phyloP scores from a whole-genome alignment of 2,797 vertebrate species.

The Cynodonichthys magdalenae region DNA sequence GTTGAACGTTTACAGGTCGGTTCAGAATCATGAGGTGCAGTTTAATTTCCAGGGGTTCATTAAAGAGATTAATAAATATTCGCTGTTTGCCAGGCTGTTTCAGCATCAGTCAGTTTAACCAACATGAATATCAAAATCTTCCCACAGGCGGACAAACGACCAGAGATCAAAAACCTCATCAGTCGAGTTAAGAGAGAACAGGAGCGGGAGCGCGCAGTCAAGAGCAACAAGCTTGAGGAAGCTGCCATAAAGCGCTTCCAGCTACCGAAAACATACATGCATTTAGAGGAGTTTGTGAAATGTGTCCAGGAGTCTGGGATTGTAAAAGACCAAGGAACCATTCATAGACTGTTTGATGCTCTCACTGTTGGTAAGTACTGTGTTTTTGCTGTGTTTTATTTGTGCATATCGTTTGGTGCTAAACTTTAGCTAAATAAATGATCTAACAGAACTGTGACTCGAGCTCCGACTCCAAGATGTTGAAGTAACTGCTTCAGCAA shows the following conservation, averaged over 20 bases:
- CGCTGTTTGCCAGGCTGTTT: not conserved
- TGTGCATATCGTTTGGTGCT: not conserved
- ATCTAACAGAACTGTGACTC: not conserved
- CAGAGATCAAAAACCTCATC: slow-evolving; percentile 89
- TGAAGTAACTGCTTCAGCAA: not conserved
- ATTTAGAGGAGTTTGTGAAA: slow-evolving; percentile 89
- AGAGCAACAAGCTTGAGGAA: slow-evolving; percentile 63
- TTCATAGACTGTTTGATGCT: slow-evolving; percentile 90
- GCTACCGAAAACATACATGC: slow-evolving; percentile 92
- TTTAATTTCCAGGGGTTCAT: too few species aligned
- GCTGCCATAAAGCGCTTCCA: slow-evolving; percentile 88
- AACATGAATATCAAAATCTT: not conserved
- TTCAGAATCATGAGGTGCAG: not conserved
- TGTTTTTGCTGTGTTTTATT: not conserved
- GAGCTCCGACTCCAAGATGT: not conserved
- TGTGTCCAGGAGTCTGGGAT: slow-evolving; percentile 94
- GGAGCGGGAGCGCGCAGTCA: slow-evolving; percentile 76
- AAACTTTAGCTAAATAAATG: not conserved
- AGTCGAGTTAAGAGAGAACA: slow-evolving; percentile 85
- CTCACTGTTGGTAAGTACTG: slow-evolving; percentile 87
- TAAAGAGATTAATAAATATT: too few species aligned
- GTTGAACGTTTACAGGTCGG: slow-evolving; percentile 76
- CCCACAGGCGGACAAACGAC: slow-evolving; percentile 76
- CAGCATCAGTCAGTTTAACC: not conserved
- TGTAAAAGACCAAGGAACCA: slow-evolving; percentile 87